phyloP scores from a whole-genome alignment of 2,113 vertebrate species.

The Scortum barcoo region DNA sequence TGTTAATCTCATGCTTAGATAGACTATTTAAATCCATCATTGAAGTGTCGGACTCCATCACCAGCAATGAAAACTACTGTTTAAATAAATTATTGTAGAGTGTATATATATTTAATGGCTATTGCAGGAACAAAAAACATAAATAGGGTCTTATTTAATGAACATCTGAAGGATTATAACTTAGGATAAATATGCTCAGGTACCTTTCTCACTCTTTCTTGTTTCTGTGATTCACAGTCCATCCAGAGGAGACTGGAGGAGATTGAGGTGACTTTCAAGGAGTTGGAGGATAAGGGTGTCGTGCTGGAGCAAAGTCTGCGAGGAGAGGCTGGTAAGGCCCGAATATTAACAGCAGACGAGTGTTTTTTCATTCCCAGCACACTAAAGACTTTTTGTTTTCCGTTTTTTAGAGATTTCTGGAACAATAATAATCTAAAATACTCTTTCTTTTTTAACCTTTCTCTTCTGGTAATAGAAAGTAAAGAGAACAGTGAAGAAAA shows the following conservation, averaged over 20 bases:
- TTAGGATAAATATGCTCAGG: background rate
- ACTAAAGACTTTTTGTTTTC: background rate
- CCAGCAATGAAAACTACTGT: background rate
- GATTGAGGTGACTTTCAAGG: conserved; percentile 90
- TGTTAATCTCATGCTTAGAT: background rate
- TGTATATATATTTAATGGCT: background rate
- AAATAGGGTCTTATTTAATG: no score
- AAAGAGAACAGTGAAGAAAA: background rate
- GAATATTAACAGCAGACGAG: background rate
- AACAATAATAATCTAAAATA: background rate
- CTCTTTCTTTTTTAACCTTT: background rate
- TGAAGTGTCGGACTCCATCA: background rate
- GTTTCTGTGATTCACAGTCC: conserved; percentile 78
- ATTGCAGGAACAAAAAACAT: background rate
- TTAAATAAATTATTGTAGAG: background rate
- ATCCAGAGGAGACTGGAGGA: conserved; percentile 94
- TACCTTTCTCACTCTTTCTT: background rate
- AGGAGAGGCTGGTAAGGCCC: conserved; percentile 83
- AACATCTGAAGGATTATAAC: background rate
- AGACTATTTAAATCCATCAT: background rate
- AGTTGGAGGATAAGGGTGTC: conserved; percentile 90
- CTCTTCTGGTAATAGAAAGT: background rate
- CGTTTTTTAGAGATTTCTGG: no score
- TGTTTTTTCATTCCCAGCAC: background rate
- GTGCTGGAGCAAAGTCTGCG: conserved; percentile 87